These are phyloP conservation scores for Caenorhabditis imperialis DNA, from an alignment of 2,888 invertebrate species.

Conservation along the genomic window DNA sequence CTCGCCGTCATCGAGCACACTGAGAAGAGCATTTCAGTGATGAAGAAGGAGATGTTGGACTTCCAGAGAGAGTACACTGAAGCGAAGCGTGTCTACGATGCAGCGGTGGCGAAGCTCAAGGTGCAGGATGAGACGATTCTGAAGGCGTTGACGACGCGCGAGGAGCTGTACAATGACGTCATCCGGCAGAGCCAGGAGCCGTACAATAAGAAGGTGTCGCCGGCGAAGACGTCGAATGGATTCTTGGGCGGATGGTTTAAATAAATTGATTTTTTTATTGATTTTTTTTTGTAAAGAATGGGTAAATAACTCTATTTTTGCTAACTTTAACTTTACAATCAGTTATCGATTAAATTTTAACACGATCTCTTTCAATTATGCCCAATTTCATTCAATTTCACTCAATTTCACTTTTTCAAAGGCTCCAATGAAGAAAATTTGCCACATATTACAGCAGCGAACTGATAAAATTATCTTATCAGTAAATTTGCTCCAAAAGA, in stretches of 20 bases:
- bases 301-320: too few relatives aligned
- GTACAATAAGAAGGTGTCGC: slow-evolving; percentile 52
- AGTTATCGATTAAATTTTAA: too few relatives aligned
- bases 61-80: slow-evolving; percentile 77
- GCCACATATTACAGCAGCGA: too few relatives aligned
- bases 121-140: slow-evolving; percentile 71
- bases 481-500: too few relatives aligned
- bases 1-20: slow-evolving; percentile 59
- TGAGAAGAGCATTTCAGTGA: slow-evolving; percentile 65
- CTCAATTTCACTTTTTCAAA: too few relatives aligned
- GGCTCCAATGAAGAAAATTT: too few relatives aligned
- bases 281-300: too few relatives aligned
- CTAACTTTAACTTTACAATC: too few relatives aligned
- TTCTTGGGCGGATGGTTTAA: slow-evolving; percentile 62
- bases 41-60: slow-evolving; percentile 75
- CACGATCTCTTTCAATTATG: too few relatives aligned
- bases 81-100: slow-evolving; percentile 74
- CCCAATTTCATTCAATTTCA: too few relatives aligned
- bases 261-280: slow-evolving; percentile 1
- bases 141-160: slow-evolving; percentile 66
- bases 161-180: slow-evolving; percentile 72
- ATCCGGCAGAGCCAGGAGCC: slow-evolving; percentile 43
- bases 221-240: slow-evolving; percentile 50
- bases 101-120: slow-evolving; percentile 68
- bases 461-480: too few relatives aligned